These are phyloP conservation scores for Acrocyrtus sp. DNA, from an alignment of 2,888 invertebrate genomes.

Conservation along the genomic window DNA sequence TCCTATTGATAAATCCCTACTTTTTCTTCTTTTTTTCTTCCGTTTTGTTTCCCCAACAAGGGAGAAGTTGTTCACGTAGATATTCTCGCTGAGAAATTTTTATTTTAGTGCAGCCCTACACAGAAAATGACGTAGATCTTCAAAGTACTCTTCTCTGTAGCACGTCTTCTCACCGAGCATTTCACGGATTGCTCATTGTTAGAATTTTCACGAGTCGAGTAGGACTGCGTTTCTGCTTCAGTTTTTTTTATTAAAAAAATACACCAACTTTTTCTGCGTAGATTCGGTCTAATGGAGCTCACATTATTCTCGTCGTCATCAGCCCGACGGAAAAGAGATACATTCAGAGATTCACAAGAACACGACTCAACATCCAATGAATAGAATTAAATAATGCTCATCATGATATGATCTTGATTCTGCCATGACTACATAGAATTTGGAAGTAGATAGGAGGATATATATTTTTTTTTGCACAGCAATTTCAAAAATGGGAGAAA, in stretches of 20 bases:
- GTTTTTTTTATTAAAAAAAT: background rate
- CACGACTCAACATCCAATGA: background rate
- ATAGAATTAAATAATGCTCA: background rate
- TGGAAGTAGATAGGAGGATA: too few species aligned
- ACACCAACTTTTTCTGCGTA: background rate
- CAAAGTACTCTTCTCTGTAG: background rate
- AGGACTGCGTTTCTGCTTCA: background rate
- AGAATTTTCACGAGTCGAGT: background rate
- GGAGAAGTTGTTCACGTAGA: too few species aligned
- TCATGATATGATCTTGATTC: background rate
- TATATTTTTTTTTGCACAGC: too few species aligned
- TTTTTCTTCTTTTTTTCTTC: background rate
- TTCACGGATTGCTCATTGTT: background rate
- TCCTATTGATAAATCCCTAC: slow-evolving; percentile 1
- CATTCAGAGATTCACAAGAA: too few species aligned
- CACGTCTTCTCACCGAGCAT: background rate
- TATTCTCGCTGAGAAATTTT: too few species aligned
- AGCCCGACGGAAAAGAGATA: background rate
- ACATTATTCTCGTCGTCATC: too few species aligned
- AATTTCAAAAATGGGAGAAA: too few species aligned
- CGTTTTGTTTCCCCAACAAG: background rate
- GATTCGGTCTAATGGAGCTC: slow-evolving; percentile 29
- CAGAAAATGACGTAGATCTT: background rate
- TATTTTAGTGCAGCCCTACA: background rate
- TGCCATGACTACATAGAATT: too few species aligned